phyloP scores from a whole-genome alignment of 2,888 invertebrate species.

The Megamerina dolium region DNA sequence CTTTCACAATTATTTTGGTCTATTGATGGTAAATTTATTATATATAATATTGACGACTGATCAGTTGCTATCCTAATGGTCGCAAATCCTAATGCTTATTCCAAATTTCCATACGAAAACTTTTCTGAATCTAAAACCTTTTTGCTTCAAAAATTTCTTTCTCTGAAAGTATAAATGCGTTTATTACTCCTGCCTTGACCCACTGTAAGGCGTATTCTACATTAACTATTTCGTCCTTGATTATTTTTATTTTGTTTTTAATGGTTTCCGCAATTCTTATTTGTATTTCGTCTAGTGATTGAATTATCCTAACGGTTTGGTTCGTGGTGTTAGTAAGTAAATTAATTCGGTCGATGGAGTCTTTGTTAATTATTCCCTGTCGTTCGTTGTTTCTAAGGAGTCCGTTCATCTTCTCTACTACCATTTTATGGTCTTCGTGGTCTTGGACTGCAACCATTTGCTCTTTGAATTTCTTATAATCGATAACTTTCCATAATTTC shows the following conservation, averaged over 20 bases:
- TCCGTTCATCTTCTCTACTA: slow-evolving; percentile 10
- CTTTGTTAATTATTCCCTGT: too few relatives aligned
- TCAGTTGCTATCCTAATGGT: slow-evolving; percentile 16
- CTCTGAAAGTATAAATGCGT: slow-evolving; percentile 20
- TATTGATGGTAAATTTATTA: slow-evolving; percentile 14
- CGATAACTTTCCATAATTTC: slow-evolving; percentile 6
- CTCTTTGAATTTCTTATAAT: slow-evolving; percentile 7
- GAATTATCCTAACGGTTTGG: slow-evolving; percentile 7
- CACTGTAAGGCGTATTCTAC: slow-evolving; percentile 18
- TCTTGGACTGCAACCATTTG: not conserved
- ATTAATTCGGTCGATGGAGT: too few relatives aligned
- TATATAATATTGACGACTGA: slow-evolving; percentile 15
- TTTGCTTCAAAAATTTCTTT: too few relatives aligned
- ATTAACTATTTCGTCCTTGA: slow-evolving; percentile 18
- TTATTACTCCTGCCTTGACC: slow-evolving; percentile 19
- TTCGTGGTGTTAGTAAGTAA: slow-evolving; percentile 4
- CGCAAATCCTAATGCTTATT: slow-evolving; percentile 16
- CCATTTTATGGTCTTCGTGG: slow-evolving; percentile 2
- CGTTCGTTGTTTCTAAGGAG: slow-evolving; percentile 10
- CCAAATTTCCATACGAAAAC: too few relatives aligned
- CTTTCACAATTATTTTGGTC: too few relatives aligned
- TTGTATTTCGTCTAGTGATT: slow-evolving; percentile 3
- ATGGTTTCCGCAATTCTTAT: slow-evolving; percentile 5
- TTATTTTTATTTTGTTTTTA: slow-evolving; percentile 16
- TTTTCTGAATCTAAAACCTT: too few relatives aligned